Percentiles rank a stretch among this genome's conserved stretches.
These are phyloP conservation scores for Murina feae DNA, from an alignment of 2,113 vertebrate species.

Conservation along the genomic window DNA sequence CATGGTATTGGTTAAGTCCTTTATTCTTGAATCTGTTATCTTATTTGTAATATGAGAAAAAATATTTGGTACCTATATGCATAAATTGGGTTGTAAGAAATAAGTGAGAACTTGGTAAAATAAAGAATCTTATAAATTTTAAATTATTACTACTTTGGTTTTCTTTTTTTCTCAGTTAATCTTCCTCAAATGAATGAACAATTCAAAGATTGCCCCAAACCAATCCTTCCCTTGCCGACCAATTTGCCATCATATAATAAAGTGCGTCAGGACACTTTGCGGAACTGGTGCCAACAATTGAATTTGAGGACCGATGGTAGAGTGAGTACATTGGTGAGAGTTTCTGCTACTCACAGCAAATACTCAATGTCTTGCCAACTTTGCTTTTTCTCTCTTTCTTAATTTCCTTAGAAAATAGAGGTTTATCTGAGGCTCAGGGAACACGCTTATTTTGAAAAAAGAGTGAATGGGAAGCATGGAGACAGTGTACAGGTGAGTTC, in stretches of 20 bases:
- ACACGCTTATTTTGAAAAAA: constrained; percentile 21
- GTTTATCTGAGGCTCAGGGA: constrained; percentile 56
- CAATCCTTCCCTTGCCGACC: background rate
- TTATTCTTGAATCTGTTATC: background rate
- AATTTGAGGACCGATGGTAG: constrained; percentile 49
- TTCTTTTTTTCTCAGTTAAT: background rate
- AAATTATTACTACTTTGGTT: background rate
- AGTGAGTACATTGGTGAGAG: background rate
- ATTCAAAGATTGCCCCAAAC: background rate
- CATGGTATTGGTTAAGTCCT: background rate
- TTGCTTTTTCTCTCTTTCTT: background rate
- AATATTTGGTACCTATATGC: background rate
- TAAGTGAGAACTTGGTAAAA: background rate
- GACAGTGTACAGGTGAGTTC: background rate
- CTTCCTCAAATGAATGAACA: background rate
- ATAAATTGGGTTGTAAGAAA: background rate
- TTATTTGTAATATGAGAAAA: background rate
- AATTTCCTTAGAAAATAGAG: constrained; percentile 55
- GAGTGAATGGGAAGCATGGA: background rate
- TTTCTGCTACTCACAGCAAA: background rate
- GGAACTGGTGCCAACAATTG: constrained; percentile 54
- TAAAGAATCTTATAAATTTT: background rate
- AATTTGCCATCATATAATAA: constrained; percentile 43
- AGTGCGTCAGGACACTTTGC: constrained; percentile 38
- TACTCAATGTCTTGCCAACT: background rate